Base-by-base conservation (phyloP, 2,797 vertebrate genomes). In the Thaleichthys pacificus region DNA sequence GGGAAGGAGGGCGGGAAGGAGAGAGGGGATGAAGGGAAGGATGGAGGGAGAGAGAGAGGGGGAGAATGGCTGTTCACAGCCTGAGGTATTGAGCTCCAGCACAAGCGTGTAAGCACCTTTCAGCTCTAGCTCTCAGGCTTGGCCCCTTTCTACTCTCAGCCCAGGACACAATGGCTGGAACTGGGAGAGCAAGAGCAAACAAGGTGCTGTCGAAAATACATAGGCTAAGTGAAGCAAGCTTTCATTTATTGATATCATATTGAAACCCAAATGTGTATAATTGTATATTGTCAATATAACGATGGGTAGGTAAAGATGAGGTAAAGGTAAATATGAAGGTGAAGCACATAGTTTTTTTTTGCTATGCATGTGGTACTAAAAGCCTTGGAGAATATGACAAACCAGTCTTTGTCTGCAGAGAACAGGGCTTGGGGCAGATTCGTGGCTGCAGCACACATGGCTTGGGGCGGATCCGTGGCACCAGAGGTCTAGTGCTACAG, bases 61-160 rank as follows among this genome's bases (percentile, higher is more conserved):
- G 15, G 51, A 74, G 70, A 77, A 35, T 15, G 72, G 65, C 81
- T 77, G 85, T 82, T 88, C 82, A 71, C 80, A 84, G 84, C 76
- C 76, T 85, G 86, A 89, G 82, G 86, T 90, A 89, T 89, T 86
- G 84, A 83, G 89, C 83, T 78, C 69, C 57, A 58, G 80, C 74
- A 70, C 74, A 75, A 80, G 74, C 72, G n/a, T 84, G 84, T 73
- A 81, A 77, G 78, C 84, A 69, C 76, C 87, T 79, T 69, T 77
- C 85, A 54, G 47, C 80, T 79, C 51, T 73, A 76, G 74, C 82
- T 85, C 81, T 62, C 75, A 80, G 83, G 81, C 76, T 70, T 87
- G 87, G 88, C 84, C 81, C 77, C 69, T 69, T 77, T 85, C 80
- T 69, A 69, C 78, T 84, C 80, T 68, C 82, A 84, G 78, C 87